Evolutionary conservation across 92 coral and sea anemone genomes (phyloP).

Genomic region (Anthopleura xanthogrammica): DNA sequence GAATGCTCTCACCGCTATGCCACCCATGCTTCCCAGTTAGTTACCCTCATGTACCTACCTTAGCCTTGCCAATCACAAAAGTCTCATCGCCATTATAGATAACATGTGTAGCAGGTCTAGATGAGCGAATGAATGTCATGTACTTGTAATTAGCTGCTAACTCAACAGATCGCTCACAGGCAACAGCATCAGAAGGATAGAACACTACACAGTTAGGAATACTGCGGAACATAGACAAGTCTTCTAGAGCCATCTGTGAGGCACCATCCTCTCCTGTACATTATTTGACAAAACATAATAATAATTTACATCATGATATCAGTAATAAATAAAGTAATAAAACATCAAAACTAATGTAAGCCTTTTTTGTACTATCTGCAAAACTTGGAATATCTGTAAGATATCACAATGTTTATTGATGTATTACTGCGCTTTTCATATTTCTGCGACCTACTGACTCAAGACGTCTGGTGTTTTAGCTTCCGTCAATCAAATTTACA

Average conservation of each 20-base stretch:
- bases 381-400: too few species aligned
- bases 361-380: too few species aligned
- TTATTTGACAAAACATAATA: background rate
- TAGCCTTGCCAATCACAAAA: conserved; percentile 94
- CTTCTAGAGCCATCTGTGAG: conserved; percentile 98
- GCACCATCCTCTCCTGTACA: conserved; percentile 94
- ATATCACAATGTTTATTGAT: too few species aligned
- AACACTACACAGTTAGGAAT: conserved; percentile 88
- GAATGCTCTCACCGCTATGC: too few species aligned
- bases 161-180: conserved; percentile 91
- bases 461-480: too few species aligned
- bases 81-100: conserved; percentile 74
- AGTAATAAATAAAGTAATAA: too few species aligned
- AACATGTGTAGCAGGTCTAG: conserved; percentile 79
- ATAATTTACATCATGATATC: too few species aligned
- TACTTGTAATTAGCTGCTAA: conserved; percentile 80
- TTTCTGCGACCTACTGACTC: too few species aligned
- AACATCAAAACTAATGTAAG: background rate
- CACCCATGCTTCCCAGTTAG: too few species aligned
- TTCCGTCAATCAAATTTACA: too few species aligned
- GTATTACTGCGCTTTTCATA: too few species aligned
- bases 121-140: conserved; percentile 87
- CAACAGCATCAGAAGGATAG: conserved; percentile 96
- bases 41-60: conserved; percentile 46
- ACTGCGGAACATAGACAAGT: conserved; percentile 93